Percentiles rank a stretch among this genome's conserved stretches.
These are phyloP conservation scores for Fragum sueziense DNA, from an alignment of 2,888 invertebrate genomes.

Conservation along the genomic window DNA sequence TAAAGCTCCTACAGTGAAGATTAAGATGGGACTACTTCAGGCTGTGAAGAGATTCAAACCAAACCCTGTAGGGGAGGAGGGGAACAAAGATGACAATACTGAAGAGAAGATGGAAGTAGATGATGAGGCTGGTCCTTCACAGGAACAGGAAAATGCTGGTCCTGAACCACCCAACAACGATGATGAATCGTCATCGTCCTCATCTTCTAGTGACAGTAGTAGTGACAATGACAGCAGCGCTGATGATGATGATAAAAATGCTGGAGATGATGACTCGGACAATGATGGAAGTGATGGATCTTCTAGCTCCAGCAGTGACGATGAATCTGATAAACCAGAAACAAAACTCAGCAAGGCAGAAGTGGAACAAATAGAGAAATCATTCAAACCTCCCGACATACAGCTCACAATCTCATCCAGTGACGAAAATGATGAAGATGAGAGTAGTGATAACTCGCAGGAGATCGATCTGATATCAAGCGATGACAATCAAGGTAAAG, in stretches of 20 bases:
- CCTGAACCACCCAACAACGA: conserved; percentile 28
- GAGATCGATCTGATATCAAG: conserved; percentile 40
- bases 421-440: conserved; percentile 40
- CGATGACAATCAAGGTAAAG: conserved; percentile 33
- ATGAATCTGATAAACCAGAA: conserved; percentile 11
- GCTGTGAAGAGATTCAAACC: conserved; percentile 53
- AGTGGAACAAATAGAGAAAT: neutral
- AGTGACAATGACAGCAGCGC: conserved; percentile 18
- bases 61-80: neutral
- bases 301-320: neutral
- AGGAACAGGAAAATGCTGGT: conserved; percentile 38
- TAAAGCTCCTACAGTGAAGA: conserved; percentile 53
- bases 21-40: conserved; percentile 58
- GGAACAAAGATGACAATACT: conserved; percentile 18
- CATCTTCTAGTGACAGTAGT: neutral
- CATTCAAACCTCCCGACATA: conserved; percentile 14
- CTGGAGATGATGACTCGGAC: conserved; percentile 23
- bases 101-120: conserved; percentile 22
- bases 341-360: neutral
- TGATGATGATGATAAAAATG: conserved; percentile 21
- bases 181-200: conserved; percentile 33
- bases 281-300: conserved; percentile 26
- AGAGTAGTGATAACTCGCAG: conserved; percentile 41
- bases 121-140: neutral
- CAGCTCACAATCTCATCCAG: conserved; percentile 18